Evolutionary conservation across 2,113 vertebrate species (phyloP), one percentile per base, ranked within the genome.

Genomic region (Lampris incognitus): DNA sequence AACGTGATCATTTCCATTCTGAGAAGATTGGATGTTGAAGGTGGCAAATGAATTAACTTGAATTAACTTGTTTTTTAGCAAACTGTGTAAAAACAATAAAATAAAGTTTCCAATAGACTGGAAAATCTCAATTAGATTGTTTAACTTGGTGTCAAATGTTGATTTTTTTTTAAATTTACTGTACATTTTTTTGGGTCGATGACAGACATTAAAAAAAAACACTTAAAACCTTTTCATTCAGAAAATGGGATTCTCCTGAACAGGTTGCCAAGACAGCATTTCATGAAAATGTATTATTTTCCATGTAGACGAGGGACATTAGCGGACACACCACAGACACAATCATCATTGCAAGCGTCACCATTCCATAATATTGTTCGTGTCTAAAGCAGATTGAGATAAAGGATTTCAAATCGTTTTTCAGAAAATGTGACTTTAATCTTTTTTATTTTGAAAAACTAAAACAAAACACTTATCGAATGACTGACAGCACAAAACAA

Each of bases 241-340:
- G 46, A 69, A 50, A 77, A 76, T 39, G 36, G 61, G 50, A 68
- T 70, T 81, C 54, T 75, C 74, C 49, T 50, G 48, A 63, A 55
- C 57, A 62, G 64, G 42, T 6, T 72, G 38, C 55, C 56, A 36
- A 66, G 36, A 59, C 42, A 49, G 24, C 44, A 39, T 82, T 68
- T 64, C 59, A 69, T 40, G 61, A 51, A 78, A 75, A 38, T 9
- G 9, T 52, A 64, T 49, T 48, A 48, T 64, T 64, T 64, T 49
- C 13, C 40, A 44, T 48, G 1, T 41, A 38, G 2, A 61, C 59
- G 13, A 9, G 39, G 42, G 60, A 60, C 64, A 69, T 11, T 10
- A 42, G 41, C 44, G 24, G 38, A 69, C 40, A 1, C 37, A 64
- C 8, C 39, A 49, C 57, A 51, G 24, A 24, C 38, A 56, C n/a